These are phyloP conservation scores for Siniperca undulata DNA, from an alignment of 2,797 vertebrate genomes.

Conservation along the genomic window DNA sequence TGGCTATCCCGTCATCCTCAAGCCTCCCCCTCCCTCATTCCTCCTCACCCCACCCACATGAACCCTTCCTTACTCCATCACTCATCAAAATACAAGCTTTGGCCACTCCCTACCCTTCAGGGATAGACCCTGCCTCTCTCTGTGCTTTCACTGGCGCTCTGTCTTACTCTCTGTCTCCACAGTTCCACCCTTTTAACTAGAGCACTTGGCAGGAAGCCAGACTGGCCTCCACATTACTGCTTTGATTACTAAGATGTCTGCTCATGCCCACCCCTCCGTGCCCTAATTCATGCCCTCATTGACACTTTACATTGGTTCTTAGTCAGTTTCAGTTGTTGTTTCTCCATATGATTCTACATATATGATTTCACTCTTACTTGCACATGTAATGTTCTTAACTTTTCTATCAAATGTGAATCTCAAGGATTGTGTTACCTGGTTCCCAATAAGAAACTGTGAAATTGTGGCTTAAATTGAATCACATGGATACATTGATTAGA, in stretches of 20 bases:
- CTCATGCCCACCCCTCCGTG: conserved; percentile 14
- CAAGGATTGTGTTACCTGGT: conserved; percentile 34
- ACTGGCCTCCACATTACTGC: conserved; percentile 62
- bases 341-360: background rate
- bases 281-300: conserved; percentile 33
- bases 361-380: background rate
- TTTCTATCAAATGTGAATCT: conserved; percentile 13
- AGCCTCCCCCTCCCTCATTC: conserved; percentile 45
- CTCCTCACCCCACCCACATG: conserved; percentile 74
- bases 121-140: conserved; percentile 52
- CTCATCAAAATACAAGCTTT: conserved; percentile 62
- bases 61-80: conserved; percentile 72
- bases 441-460: conserved; percentile 43
- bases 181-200: conserved; percentile 73
- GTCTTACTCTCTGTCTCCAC: conserved; percentile 59
- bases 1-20: conserved; percentile 68
- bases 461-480: conserved; percentile 49
- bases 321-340: conserved; percentile 4
- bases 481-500: conserved; percentile 62
- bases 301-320: conserved; percentile 32
- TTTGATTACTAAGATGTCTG: conserved; percentile 66
- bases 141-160: conserved; percentile 40
- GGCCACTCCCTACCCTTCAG: conserved; percentile 79
- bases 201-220: conserved; percentile 68
- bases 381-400: background rate